These are phyloP conservation scores for Chalcosyrphus nemorum DNA, from an alignment of 2,888 invertebrate species.

Conservation along the genomic window DNA sequence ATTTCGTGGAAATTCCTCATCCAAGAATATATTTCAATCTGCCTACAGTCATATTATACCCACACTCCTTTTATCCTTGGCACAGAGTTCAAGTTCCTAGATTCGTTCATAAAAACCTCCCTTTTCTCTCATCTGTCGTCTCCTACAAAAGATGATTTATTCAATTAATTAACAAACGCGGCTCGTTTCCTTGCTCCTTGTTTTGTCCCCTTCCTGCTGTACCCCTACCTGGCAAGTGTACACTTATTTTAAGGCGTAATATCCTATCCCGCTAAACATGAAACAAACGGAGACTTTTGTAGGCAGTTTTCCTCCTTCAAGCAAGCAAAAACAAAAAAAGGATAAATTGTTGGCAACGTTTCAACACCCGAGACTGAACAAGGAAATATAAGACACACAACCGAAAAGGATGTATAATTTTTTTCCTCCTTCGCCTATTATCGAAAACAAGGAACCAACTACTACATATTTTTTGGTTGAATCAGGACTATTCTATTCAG, in stretches of 20 bases:
- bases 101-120: neutral
- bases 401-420: neutral
- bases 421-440: neutral
- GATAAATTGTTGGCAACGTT: conserved; percentile 38
- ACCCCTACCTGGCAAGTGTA: neutral
- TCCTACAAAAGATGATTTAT: conserved; percentile 33
- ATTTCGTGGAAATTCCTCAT: neutral
- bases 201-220: neutral
- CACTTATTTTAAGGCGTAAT: conserved; percentile 32
- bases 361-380: neutral
- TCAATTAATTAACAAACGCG: conserved; percentile 45
- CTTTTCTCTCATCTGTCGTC: conserved; percentile 1
- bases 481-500: neutral
- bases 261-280: conserved; percentile 12
- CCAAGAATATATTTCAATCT: conserved; percentile 3
- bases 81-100: neutral
- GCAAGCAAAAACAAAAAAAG: conserved; percentile 1
- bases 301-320: conserved; percentile 15
- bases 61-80: neutral
- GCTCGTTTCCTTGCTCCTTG: neutral
- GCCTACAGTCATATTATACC: neutral
- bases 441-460: conserved; percentile 3
- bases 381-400: neutral
- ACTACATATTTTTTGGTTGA: neutral
- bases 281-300: conserved; percentile 9